Evolutionary conservation across 2,113 vertebrate genomes (phyloP), one percentile per base, ranked within the genome.

Genomic region (Heterotis niloticus): DNA sequence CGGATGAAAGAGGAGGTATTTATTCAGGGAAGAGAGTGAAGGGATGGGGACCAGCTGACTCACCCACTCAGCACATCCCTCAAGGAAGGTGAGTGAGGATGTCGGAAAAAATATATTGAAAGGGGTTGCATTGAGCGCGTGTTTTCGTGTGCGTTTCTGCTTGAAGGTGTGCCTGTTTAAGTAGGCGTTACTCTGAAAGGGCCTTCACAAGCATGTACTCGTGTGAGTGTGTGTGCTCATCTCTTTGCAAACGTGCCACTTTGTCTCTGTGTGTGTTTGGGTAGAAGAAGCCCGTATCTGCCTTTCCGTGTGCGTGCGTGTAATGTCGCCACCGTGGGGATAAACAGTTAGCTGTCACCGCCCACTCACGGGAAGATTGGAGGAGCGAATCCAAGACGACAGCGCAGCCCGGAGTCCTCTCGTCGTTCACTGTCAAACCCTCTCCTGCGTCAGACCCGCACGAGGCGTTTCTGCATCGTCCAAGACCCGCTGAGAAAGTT

Each of bases 1-100:
- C 11, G 80, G 77, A 77, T 74, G 28, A 62, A n/a, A 81, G 44
- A 62, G 20, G 66, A 70, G 72, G 18, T 57, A 52, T 73, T 64
- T 64, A 60, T 79, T 76, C 72, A 74, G 68, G 20, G 70, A 44
- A 20, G 26, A 10, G 20, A 82, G 64, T 54, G 73, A 23, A 77
- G 68, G 57, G 64, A 34, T 66, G 52, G 64, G 7, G 14, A 26
- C 52, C 13, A 52, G 1, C 13, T 29, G 16, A 78, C 51, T 60
- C 77, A 75, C 60, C 54, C n/a, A 60, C 26, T 54, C 68, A 23
- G 13, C 29, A 77, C 75, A 76, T 24, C 34, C 34, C 60, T 65
- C 17, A 54, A 77, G 64, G n/a, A 28, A 62, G 13, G 76, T 18
- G 5, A 44, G 52, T 1, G 29, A 78, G n/a, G 54, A 69, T 9